These are phyloP conservation scores for Amiota minor DNA, from an alignment of 2,888 invertebrate species.

Conservation along the genomic window DNA sequence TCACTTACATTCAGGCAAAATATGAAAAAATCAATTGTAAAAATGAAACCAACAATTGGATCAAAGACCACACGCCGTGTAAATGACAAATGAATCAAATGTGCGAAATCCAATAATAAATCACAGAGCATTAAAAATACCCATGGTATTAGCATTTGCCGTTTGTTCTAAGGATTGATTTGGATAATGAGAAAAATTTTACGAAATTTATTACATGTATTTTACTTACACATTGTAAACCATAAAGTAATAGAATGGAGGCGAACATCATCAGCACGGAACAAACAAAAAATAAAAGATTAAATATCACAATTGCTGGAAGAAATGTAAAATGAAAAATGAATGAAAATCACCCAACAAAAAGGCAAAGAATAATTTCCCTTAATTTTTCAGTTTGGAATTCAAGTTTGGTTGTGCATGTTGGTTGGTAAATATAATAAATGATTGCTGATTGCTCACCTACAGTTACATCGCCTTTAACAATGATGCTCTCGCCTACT, in stretches of 20 bases:
- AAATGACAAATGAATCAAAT: conserved; percentile 79
- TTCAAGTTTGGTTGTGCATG: too few relatives aligned
- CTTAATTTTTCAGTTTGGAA: too few relatives aligned
- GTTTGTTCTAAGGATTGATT: conserved; percentile 77
- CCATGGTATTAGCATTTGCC: conserved; percentile 84
- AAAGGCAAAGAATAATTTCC: neutral
- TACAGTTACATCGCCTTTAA: conserved; percentile 74
- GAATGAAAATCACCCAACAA: neutral
- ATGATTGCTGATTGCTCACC: conserved; percentile 53
- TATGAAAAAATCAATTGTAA: conserved; percentile 86
- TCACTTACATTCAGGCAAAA: conserved; percentile 83
- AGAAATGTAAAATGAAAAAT: conserved; percentile 51
- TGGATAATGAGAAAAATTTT: conserved; percentile 24
- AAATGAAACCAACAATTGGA: conserved; percentile 83
- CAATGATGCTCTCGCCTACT: conserved; percentile 77
- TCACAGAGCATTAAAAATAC: conserved; percentile 79
- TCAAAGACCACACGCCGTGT: conserved; percentile 81
- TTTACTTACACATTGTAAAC: conserved; percentile 80
- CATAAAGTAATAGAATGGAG: conserved; percentile 79
- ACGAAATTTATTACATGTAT: conserved; percentile 30
- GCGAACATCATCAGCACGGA: conserved; percentile 81
- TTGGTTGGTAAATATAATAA: too few relatives aligned
- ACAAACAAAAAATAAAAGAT: conserved; percentile 79
- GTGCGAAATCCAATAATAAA: conserved; percentile 80
- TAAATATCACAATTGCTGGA: conserved; percentile 83